Evolutionary conservation across 2,797 vertebrate species (phyloP).

Genomic region (Poliocrania exsul): DNA sequence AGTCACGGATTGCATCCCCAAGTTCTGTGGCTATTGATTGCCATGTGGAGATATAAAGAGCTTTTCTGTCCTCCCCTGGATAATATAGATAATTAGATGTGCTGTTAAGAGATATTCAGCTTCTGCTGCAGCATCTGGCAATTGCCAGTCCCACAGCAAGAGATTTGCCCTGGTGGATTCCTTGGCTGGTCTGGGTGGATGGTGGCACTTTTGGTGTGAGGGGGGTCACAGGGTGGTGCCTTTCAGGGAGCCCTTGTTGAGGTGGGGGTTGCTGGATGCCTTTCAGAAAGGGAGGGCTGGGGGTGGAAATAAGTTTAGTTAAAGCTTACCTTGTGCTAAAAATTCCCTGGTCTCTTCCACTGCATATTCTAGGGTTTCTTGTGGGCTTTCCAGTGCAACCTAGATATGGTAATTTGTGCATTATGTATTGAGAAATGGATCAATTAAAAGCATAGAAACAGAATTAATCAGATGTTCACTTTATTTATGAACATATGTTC

Average conservation of each 20-base stretch:
- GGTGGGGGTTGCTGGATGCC: not conserved
- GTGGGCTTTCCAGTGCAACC: not conserved
- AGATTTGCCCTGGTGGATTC: not conserved
- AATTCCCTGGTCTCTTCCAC: not conserved
- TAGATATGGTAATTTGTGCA: constrained; percentile 13
- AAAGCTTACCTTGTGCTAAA: not conserved
- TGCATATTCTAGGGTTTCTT: not conserved
- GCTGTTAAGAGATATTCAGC: not conserved
- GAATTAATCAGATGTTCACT: constrained; percentile 60
- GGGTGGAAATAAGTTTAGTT: not conserved
- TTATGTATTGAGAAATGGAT: constrained; percentile 37
- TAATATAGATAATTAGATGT: constrained; percentile 33
- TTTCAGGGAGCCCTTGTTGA: not conserved
- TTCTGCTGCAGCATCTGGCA: constrained; percentile 26
- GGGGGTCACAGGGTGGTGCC: not conserved
- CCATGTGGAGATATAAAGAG: not conserved
- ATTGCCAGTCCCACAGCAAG: not conserved
- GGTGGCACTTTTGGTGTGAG: not conserved
- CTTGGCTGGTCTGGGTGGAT: not conserved
- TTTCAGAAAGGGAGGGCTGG: not conserved
- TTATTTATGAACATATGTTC: constrained; percentile 58
- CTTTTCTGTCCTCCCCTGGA: not conserved
- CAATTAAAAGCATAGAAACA: constrained; percentile 48
- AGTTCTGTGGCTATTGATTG: not conserved
- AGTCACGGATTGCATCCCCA: not conserved